phyloP scores from a whole-genome alignment of 2,113 vertebrate species.

The Channa maculata region DNA sequence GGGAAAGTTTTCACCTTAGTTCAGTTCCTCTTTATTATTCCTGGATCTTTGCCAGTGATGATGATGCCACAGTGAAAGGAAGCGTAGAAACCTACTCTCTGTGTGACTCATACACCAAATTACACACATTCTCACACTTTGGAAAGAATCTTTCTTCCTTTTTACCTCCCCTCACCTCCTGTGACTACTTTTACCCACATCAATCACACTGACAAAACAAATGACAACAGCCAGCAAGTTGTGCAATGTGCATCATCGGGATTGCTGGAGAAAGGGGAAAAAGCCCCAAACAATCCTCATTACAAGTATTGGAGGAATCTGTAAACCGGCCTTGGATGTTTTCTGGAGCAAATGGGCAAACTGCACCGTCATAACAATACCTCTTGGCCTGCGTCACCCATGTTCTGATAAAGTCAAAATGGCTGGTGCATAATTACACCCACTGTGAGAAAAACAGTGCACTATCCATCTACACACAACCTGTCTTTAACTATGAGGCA shows the following conservation, averaged over 20 bases:
- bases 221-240: neutral
- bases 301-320: conserved; percentile 45
- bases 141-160: conserved; percentile 47
- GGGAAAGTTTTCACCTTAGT: conserved; percentile 34
- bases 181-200: conserved; percentile 31
- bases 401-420: conserved; percentile 28
- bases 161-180: conserved; percentile 40
- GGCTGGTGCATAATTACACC: conserved; percentile 20
- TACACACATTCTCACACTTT: conserved; percentile 36
- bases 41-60: conserved; percentile 54
- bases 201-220: conserved; percentile 5
- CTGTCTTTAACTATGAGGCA: conserved; percentile 51
- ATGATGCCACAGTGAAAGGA: conserved; percentile 46
- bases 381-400: conserved; percentile 42
- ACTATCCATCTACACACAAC: conserved; percentile 38
- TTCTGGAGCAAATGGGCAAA: conserved; percentile 23
- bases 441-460: conserved; percentile 10
- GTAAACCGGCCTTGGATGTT: conserved; percentile 46
- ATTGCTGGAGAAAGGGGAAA: neutral
- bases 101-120: conserved; percentile 50
- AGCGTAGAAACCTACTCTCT: conserved; percentile 27
- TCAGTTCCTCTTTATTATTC: conserved; percentile 48
- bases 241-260: neutral
- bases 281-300: neutral
- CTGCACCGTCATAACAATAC: conserved; percentile 44